A percentile compares a stretch with the other conserved stretches of the same genome.
These are phyloP conservation scores for Papilio gigon DNA, from an alignment of 2,888 invertebrate species.

Conservation along the genomic window DNA sequence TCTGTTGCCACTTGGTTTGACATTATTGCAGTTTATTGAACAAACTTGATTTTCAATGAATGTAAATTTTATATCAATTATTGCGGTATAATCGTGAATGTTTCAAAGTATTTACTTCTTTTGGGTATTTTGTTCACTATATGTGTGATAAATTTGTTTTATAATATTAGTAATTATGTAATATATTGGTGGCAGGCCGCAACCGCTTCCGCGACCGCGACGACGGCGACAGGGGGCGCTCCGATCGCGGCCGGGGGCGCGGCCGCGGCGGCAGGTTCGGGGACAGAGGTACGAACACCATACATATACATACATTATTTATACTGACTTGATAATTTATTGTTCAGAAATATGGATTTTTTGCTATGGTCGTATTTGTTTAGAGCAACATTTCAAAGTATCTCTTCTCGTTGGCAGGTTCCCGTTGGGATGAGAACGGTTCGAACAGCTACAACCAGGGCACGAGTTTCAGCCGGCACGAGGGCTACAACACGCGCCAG, in stretches of 20 bases:
- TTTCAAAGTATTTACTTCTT: too few species aligned
- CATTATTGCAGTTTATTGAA: too few species aligned
- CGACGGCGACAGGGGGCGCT: constrained; percentile 59
- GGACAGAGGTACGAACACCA: constrained; percentile 50
- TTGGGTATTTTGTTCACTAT: too few species aligned
- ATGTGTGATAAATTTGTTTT: not conserved
- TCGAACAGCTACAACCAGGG: constrained; percentile 34
- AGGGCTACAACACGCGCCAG: constrained; percentile 34
- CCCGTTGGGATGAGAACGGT: constrained; percentile 62
- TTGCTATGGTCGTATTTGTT: too few species aligned
- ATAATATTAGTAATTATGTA: constrained; percentile 32
- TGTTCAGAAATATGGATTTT: too few species aligned
- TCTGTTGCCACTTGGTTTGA: too few species aligned
- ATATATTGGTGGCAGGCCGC: constrained; percentile 55
- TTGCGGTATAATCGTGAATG: too few species aligned
- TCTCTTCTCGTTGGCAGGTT: too few species aligned
- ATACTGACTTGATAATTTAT: too few species aligned
- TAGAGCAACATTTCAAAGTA: too few species aligned
- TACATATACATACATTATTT: not conserved
- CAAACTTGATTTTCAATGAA: too few species aligned
- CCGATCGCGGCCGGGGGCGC: constrained; percentile 50
- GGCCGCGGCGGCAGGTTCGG: constrained; percentile 52
- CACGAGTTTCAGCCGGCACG: constrained; percentile 37
- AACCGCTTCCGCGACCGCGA: constrained; percentile 74
- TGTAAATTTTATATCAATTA: too few species aligned